Base-by-base conservation (phyloP, 2,888 invertebrate species). In the Xylocampa areola region DNA sequence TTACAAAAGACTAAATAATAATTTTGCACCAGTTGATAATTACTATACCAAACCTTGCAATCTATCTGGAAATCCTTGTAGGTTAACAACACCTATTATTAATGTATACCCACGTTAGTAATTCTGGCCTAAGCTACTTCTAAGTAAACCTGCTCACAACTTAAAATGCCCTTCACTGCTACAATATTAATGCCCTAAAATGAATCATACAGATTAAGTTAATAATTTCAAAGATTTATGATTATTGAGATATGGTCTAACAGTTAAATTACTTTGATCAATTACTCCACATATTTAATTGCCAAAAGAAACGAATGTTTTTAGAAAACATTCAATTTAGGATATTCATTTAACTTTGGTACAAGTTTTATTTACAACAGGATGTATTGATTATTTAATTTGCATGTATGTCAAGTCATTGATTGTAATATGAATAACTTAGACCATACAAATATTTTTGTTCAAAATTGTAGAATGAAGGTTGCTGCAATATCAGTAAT, bases 51-150 rank as follows among this genome's bases (percentile, higher is more conserved):
- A 68, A 65, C 65, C 52, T 65, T 65, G 55, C 53, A 67, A 39
- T 68, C 29, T 65, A 52, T 58, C 62, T 73, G 21, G 65, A 68
- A 57, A 59, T 52, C 74, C 74, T 73, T 74, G 74, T 49, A 48
- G 53, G 25, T 50, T 53, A 43, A 41, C 59, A 36, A 73, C 48
- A 57, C 36, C 58, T 44, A 59, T 64, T 64, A 69, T 67, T 58
- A 73, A 51, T 45, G 43, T 57, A 63, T 59, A 63, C 59, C 70
- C 59, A 70, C 60, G 53, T 55, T 13, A 49, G 35, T 23, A 41
- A 66, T 55, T 43, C 37, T 35, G 45, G 35, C 43, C 45, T 41
- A 57, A 70, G 55, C 54, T 59, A 36, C 21, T n/a, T 60, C 6
- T 37, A 59, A 53, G 48, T 55, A 54, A 70, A 66, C 59, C 33